Evolutionary conservation across 2,113 vertebrate species (phyloP).

Genomic region (Chroicocephalus ridibundus): DNA sequence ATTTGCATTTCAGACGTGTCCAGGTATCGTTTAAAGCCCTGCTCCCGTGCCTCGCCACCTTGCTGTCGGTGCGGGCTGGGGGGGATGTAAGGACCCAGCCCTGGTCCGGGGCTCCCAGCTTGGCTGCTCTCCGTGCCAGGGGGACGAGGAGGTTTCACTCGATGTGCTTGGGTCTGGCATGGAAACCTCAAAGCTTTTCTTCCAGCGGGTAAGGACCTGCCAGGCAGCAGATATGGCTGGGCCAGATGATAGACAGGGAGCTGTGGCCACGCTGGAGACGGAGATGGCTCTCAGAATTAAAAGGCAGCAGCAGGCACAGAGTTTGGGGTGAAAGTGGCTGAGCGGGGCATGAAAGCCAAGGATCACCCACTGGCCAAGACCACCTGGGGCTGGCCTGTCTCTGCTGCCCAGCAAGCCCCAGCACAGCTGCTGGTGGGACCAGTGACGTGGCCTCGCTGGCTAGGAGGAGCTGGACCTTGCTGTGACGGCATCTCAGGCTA

Average conservation of each 20-base stretch:
- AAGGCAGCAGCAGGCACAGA: neutral
- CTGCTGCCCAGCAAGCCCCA: neutral
- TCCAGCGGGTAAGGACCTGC: neutral
- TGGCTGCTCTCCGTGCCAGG: fast-evolving
- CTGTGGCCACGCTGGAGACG: neutral
- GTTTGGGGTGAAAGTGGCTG: neutral
- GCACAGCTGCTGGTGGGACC: neutral
- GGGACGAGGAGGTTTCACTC: neutral
- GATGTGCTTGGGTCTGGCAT: neutral
- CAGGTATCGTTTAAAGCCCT: neutral
- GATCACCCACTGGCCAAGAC: neutral
- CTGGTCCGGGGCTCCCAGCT: neutral
- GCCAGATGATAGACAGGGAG: neutral
- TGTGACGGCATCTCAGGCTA: neutral
- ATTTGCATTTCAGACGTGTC: neutral
- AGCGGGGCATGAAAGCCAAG: neutral
- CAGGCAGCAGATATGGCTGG: neutral
- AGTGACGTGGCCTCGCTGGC: neutral
- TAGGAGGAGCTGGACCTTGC: neutral
- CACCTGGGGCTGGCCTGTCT: neutral
- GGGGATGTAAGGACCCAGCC: neutral
- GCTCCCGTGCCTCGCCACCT: neutral
- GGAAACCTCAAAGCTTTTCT: neutral
- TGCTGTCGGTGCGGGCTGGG: fast-evolving
- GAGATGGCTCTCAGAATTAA: neutral